These are phyloP conservation scores for Globodera ellingtonae DNA, from an alignment of 1,140 invertebrate species.

Conservation along the genomic window DNA sequence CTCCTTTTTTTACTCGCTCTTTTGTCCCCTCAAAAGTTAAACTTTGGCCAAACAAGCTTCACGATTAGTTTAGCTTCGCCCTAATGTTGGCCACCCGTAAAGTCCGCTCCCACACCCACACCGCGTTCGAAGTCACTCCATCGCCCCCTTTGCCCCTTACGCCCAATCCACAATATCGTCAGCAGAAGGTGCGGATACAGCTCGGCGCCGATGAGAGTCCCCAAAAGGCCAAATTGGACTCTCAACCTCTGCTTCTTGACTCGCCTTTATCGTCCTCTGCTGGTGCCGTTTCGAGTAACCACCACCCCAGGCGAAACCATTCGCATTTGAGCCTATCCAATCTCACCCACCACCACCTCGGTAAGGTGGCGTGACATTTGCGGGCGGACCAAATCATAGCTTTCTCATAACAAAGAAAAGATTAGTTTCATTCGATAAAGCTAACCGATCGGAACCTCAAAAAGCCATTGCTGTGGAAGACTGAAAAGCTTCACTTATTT, in stretches of 20 bases:
- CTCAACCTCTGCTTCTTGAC: slow-evolving; percentile 15
- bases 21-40: too few relatives aligned
- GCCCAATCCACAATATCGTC: not conserved
- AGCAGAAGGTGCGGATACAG: slow-evolving; percentile 21
- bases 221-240: slow-evolving; percentile 17
- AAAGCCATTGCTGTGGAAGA: too few relatives aligned
- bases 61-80: not conserved
- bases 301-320: slow-evolving; percentile 7
- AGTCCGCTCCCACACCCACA: slow-evolving; percentile 10
- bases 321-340: slow-evolving; percentile 20
- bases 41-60: too few relatives aligned
- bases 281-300: slow-evolving; percentile 3
- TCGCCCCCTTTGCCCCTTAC: slow-evolving; percentile 1
- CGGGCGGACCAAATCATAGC: too few relatives aligned
- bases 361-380: not conserved
- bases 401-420: too few relatives aligned
- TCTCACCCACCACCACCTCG: not conserved
- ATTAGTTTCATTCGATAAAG: too few relatives aligned
- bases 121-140: slow-evolving; percentile 13
- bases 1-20: not conserved
- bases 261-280: not conserved
- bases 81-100: slow-evolving; percentile 6
- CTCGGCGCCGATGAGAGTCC: slow-evolving; percentile 25
- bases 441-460: too few relatives aligned
- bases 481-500: too few relatives aligned